A percentile compares a stretch with the other conserved stretches of the same genome.
Evolutionary conservation across 2,888 invertebrate genomes (phyloP).

Genomic region (Andrena hattorfiana): DNA sequence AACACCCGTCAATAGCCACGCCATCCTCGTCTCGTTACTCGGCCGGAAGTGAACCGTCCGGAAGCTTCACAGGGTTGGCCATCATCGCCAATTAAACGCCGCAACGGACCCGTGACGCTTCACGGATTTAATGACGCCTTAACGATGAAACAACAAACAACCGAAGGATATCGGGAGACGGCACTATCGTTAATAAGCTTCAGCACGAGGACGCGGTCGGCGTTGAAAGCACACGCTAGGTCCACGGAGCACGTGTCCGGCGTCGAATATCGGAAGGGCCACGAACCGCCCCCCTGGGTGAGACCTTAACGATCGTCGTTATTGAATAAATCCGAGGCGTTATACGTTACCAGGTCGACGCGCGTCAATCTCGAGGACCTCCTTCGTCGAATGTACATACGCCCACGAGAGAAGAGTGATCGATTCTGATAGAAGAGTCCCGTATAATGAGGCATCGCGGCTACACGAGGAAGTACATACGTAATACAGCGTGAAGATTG

Average conservation of each 20-base stretch:
- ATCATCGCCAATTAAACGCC: slow-evolving; percentile 38
- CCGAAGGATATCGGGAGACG: slow-evolving; percentile 42
- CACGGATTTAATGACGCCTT: slow-evolving; percentile 17
- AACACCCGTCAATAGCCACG: neutral
- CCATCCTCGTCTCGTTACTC: neutral
- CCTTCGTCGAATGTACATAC: slow-evolving; percentile 70
- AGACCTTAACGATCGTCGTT: slow-evolving; percentile 82
- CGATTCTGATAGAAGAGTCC: slow-evolving; percentile 78
- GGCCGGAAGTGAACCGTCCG: neutral
- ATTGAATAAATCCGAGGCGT: slow-evolving; percentile 81
- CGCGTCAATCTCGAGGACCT: slow-evolving; percentile 78
- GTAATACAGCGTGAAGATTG: slow-evolving; percentile 26
- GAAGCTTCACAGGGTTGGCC: neutral
- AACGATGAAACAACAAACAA: slow-evolving; percentile 32
- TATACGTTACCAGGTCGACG: slow-evolving; percentile 73
- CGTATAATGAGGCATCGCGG: slow-evolving; percentile 75
- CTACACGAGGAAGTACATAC: slow-evolving; percentile 27
- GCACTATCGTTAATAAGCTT: slow-evolving; percentile 59
- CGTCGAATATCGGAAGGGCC: slow-evolving; percentile 80
- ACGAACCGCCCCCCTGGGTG: slow-evolving; percentile 66
- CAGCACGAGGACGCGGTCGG: slow-evolving; percentile 61
- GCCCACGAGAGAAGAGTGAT: slow-evolving; percentile 80
- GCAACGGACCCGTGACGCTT: slow-evolving; percentile 13
- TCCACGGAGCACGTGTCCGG: slow-evolving; percentile 81
- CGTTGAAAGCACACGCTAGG: slow-evolving; percentile 64